Base-by-base conservation (phyloP, 2,113 vertebrate genomes). In the Phoxinus phoxinus region DNA sequence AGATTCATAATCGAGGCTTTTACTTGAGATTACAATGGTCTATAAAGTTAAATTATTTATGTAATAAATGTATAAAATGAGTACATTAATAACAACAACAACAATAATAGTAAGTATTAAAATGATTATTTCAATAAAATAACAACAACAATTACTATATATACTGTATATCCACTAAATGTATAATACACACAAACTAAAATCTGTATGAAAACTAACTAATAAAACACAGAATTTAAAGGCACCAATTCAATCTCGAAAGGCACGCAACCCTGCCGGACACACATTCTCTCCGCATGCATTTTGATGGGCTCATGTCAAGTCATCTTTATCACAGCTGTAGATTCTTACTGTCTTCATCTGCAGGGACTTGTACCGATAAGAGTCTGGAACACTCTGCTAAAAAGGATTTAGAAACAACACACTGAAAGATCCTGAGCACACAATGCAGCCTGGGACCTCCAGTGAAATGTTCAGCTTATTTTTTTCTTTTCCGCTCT, bases 341-440 rank as follows among this genome's bases (percentile, higher is more conserved):
- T 81, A 76, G 48, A 69, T 67, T 71, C 15, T 53, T 81, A 69
- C 71, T 17, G 56, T 56, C 69, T 71, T 59, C 27, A 75, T 77
- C 78, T 75, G 35, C 51, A 71, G 79, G 86, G 69, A 63, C 58
- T 73, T 61, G 58, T 58, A 56, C 73, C 59, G 85, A 81, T 73
- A 86, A 72, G 25, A 88, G 69, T 86, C 25, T 81, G 88, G 91
- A 90, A 92, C 90, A 93, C 90, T 93, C 89, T 92, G 89, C 86
- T 90, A 90, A 91, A 92, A 93, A 94, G 91, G 93, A 90, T 93
- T 92, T 92, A 91, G 90, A 90, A 92, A 93, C 91, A 91, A 91
- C 91, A 92, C 90, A 93, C 91, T 92, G 91, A 92, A 92, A 91
- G 90, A 93, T 94, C 91, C 89, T 56, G 32, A 85, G 83, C 90